Evolutionary conservation across 2,888 invertebrate genomes (phyloP).

Genomic region (Tetrapedia diversipes): DNA sequence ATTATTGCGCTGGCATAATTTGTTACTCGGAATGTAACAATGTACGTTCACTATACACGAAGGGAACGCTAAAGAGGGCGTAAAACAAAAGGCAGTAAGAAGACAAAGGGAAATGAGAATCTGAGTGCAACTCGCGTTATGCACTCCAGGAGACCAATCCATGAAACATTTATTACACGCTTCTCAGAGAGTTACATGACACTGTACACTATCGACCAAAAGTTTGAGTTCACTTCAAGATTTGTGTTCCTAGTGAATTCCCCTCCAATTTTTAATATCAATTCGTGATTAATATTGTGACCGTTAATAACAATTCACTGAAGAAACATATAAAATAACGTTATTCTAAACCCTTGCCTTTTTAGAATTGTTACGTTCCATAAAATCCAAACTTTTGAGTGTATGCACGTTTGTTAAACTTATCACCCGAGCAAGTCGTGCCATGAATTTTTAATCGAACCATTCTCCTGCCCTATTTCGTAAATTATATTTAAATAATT

Average conservation of each 20-base stretch:
- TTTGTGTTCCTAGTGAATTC: too few species aligned
- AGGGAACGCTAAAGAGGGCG: not conserved
- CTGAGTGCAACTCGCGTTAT: conserved; percentile 13
- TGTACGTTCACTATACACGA: not conserved
- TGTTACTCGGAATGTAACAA: not conserved
- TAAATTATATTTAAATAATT: not conserved
- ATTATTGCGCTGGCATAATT: not conserved
- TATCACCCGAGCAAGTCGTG: conserved; percentile 5
- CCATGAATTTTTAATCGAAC: conserved; percentile 31
- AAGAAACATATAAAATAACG: too few species aligned
- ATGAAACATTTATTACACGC: conserved; percentile 43
- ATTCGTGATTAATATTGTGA: too few species aligned
- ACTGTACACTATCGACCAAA: too few species aligned
- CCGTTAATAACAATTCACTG: too few species aligned
- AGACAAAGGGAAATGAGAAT: conserved; percentile 19
- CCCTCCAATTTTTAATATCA: too few species aligned
- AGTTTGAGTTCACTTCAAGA: too few species aligned
- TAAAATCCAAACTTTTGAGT: too few species aligned
- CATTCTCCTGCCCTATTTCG: not conserved
- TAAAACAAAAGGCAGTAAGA: not conserved
- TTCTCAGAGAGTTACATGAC: conserved; percentile 15
- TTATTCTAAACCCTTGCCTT: too few species aligned
- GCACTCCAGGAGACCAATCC: not conserved
- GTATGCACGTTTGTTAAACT: too few species aligned
- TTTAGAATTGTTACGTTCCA: too few species aligned